These are phyloP conservation scores for Aquatica leii DNA, from an alignment of 2,888 invertebrate genomes.

Conservation along the genomic window DNA sequence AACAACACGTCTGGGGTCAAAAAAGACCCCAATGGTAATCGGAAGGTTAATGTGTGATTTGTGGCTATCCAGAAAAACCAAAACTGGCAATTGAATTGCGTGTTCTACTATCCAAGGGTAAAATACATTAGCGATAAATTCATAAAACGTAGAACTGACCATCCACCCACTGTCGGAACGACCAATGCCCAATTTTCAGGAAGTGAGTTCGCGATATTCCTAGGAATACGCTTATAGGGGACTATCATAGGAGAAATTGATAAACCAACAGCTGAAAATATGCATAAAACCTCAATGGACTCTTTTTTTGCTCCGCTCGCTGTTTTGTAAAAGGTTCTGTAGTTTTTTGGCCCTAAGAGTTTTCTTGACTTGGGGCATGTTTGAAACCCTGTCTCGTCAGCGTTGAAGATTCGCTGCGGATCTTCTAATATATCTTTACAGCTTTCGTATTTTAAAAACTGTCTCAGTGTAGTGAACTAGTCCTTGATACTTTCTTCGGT, in stretches of 20 bases:
- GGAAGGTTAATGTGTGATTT: neutral
- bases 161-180: too few relatives aligned
- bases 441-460: neutral
- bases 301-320: constrained; percentile 5
- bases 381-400: too few relatives aligned
- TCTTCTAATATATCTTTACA: too few relatives aligned
- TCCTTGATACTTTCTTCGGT: neutral
- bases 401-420: too few relatives aligned
- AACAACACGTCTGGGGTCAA: too few relatives aligned
- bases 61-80: neutral
- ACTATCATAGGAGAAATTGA: constrained; percentile 39
- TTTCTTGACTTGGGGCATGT: too few relatives aligned
- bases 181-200: constrained; percentile 41
- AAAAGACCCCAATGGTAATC: too few relatives aligned
- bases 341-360: neutral
- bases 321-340: constrained; percentile 7
- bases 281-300: constrained; percentile 19
- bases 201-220: constrained; percentile 29
- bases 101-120: too few relatives aligned
- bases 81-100: too few relatives aligned
- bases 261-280: constrained; percentile 15
- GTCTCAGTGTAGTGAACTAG: neutral
- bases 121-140: too few relatives aligned
- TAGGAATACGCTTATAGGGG: constrained; percentile 40
- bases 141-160: constrained; percentile 38